phyloP scores from a whole-genome alignment of 2,888 invertebrate genomes.

The Lucinisca nassula region DNA sequence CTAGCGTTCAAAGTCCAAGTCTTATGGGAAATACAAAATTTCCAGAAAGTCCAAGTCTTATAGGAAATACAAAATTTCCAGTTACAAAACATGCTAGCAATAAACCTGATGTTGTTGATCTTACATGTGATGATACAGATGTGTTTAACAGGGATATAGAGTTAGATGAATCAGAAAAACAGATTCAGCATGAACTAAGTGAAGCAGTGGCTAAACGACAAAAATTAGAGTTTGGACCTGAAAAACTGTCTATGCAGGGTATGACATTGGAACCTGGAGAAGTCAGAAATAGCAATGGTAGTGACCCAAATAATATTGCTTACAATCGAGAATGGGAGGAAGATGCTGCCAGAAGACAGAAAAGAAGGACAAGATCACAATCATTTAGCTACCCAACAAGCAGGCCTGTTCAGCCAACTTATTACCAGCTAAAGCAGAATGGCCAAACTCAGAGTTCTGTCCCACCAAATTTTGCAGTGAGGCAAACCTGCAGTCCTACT shows the following conservation, averaged over 20 bases:
- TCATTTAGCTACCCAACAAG: neutral
- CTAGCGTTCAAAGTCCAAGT: neutral
- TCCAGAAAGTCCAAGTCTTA: neutral
- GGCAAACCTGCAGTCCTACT: neutral
- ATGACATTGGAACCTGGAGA: neutral
- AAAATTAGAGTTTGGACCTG: conserved; percentile 15
- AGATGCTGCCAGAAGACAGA: neutral
- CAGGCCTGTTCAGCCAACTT: neutral
- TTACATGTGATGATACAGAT: conserved; percentile 23
- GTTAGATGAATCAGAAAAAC: conserved; percentile 47
- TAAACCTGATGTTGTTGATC: conserved; percentile 40
- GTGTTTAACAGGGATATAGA: neutral
- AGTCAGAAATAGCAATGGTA: neutral
- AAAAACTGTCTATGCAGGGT: neutral
- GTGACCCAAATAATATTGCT: neutral
- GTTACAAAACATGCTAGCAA: neutral
- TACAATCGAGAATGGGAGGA: neutral
- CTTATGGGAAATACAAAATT: neutral
- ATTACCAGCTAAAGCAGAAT: neutral
- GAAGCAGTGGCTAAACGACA: conserved; percentile 68
- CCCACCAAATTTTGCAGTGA: neutral
- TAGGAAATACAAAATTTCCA: too few relatives aligned
- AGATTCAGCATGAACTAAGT: conserved; percentile 66
- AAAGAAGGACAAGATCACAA: neutral
- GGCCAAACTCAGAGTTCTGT: neutral